phyloP scores from a whole-genome alignment of 2,797 vertebrate genomes.

The Acanthurus lineatus region DNA sequence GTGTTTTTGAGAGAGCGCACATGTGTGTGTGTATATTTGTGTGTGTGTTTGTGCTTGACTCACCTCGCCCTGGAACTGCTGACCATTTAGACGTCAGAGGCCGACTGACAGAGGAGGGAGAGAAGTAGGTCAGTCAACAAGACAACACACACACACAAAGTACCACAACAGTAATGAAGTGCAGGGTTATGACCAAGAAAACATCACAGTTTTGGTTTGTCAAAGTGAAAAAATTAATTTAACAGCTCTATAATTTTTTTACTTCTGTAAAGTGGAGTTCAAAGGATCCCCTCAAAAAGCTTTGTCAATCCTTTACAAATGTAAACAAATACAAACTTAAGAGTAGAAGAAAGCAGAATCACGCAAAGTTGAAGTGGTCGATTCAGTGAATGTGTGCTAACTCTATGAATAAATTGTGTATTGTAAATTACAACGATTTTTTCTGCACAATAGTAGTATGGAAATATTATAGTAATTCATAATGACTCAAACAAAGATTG shows the following conservation, averaged over 20 bases:
- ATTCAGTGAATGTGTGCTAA: not conserved
- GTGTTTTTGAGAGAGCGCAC: constrained; percentile 8
- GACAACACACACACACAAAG: constrained; percentile 11
- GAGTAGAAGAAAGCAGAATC: not conserved
- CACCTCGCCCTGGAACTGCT: constrained; percentile 93
- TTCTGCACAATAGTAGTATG: too few species aligned
- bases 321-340: not conserved
- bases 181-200: not conserved
- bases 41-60: constrained; percentile 41
- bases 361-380: not conserved
- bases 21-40: not conserved
- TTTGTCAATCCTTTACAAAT: not conserved
- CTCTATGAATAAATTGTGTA: too few species aligned
- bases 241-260: not conserved
- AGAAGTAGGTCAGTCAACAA: constrained; percentile 60
- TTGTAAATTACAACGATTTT: too few species aligned
- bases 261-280: not conserved
- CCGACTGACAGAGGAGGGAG: constrained; percentile 82
- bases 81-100: constrained; percentile 95
- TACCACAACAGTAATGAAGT: not conserved
- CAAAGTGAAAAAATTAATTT: not conserved
- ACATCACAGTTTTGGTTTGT: not conserved
- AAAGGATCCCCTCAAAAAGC: not conserved
- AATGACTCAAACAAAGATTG: too few species aligned
- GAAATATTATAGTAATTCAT: too few species aligned